Evolutionary conservation across 2,113 vertebrate genomes (phyloP), one percentile per base, ranked within the genome.

Genomic region (Cinclus mexicanus): DNA sequence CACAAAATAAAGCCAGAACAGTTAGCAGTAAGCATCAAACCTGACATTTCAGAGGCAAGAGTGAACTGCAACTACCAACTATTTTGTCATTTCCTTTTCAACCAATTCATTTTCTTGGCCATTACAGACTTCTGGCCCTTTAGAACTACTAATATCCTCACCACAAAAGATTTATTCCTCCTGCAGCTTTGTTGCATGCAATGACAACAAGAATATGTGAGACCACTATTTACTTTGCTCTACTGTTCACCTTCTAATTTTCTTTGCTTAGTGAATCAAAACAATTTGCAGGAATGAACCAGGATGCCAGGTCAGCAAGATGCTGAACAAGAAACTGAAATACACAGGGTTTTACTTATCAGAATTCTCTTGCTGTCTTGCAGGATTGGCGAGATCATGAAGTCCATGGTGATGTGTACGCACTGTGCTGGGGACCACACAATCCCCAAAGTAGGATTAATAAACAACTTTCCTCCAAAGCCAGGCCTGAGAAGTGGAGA

Each of bases 361-460:
- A 41, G 16, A 47, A 35, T 4, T 64, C 13, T 42, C n/a, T 35
- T 63, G 31, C 35, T 37, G 35, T 37, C 35, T 37, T 37, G 35
- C 35, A 37, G 35, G 35, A 37, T 37, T 37, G 7, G 35, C 35
- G 35, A 92, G 6, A 67, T 12, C 29, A 21, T 55, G 25, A 67
- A 53, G 46, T 9, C 60, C 22, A 7, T 3, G 3, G 33, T 59
- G 20, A 57, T 19, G 4, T 14, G 7, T 3, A 5, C 0, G 0
- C 0, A 1, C 23, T 47, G 0, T 22, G 5, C 39, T 71, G 42
- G 12, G 26, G 6, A 35, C 19, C 46, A 56, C 21, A n/a, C 3
- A 11, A 68, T 12, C 59, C 41, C 22, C 44, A 84, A 63, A 53
- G 10, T 14, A 46, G 23, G 22, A 56, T 44, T 39, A 7, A 55